Evolutionary conservation across 2,113 vertebrate genomes (phyloP).

Genomic region (Sarotherodon lohbergeri): DNA sequence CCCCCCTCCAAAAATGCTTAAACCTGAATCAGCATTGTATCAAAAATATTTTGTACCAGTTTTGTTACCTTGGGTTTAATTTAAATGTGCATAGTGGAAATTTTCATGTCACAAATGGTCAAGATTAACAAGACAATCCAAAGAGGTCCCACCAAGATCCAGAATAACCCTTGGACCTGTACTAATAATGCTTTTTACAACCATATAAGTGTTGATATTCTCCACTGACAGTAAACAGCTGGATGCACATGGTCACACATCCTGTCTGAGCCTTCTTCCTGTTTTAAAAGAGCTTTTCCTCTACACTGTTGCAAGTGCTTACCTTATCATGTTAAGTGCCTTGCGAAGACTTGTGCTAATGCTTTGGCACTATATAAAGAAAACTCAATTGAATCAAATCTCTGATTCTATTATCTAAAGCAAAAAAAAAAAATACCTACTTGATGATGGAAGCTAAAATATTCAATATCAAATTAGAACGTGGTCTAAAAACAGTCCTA

Average conservation of each 20-base stretch:
- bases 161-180: background rate
- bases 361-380: background rate
- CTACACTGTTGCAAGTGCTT: background rate
- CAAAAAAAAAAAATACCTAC: background rate
- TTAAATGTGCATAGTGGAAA: background rate
- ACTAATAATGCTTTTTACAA: background rate
- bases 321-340: background rate
- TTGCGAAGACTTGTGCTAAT: background rate
- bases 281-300: background rate
- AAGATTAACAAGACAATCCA: background rate
- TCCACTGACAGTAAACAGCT: background rate
- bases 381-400: background rate
- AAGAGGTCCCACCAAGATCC: background rate
- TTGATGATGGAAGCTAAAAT: background rate
- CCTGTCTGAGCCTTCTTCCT: background rate
- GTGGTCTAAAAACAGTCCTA: background rate
- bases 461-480: background rate
- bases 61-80: background rate
- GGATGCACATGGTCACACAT: background rate
- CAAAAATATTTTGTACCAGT: background rate
- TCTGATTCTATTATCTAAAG: background rate
- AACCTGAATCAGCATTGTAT: background rate
- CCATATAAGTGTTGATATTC: background rate
- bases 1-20: background rate
- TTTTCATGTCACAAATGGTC: background rate